These are phyloP conservation scores for Haplochromis vanheusdeni DNA, from an alignment of 2,113 vertebrate genomes.

Conservation along the genomic window DNA sequence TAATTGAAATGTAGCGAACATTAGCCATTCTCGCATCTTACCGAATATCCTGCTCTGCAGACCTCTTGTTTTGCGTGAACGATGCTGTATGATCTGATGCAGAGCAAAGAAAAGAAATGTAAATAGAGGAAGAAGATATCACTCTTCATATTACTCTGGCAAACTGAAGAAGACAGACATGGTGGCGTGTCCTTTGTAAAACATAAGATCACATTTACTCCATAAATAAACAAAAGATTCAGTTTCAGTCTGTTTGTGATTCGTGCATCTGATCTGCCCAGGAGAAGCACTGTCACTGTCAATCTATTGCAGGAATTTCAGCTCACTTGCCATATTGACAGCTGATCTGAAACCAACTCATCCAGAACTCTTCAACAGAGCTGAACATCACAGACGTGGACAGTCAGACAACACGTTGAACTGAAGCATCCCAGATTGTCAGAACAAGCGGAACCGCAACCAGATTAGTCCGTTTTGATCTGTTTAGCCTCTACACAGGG, in stretches of 20 bases:
- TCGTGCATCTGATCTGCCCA: neutral
- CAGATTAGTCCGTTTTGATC: slow-evolving; percentile 29
- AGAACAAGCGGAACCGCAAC: slow-evolving; percentile 9
- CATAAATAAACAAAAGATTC: neutral
- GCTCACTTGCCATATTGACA: slow-evolving; percentile 21
- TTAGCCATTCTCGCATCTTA: neutral
- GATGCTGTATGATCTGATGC: neutral
- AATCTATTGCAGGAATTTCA: slow-evolving; percentile 17
- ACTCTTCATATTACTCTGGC: neutral
- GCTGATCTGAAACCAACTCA: slow-evolving; percentile 31
- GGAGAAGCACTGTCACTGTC: neutral
- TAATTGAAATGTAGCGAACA: slow-evolving; percentile 18
- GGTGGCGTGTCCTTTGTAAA: neutral
- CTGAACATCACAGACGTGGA: slow-evolving; percentile 7
- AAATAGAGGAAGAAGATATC: neutral
- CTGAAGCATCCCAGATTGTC: neutral
- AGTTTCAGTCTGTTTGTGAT: neutral
- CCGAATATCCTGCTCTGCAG: neutral
- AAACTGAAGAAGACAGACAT: neutral
- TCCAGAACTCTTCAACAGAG: slow-evolving; percentile 10
- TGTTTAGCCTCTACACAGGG: slow-evolving; percentile 19
- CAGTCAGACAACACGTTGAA: neutral
- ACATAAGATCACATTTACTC: neutral
- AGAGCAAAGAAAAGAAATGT: neutral
- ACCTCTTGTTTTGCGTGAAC: neutral